A percentile compares a stretch with the other conserved stretches of the same genome.
Evolutionary conservation across 1,140 invertebrate species (phyloP).

Genomic region (Anoplophora glabripennis): DNA sequence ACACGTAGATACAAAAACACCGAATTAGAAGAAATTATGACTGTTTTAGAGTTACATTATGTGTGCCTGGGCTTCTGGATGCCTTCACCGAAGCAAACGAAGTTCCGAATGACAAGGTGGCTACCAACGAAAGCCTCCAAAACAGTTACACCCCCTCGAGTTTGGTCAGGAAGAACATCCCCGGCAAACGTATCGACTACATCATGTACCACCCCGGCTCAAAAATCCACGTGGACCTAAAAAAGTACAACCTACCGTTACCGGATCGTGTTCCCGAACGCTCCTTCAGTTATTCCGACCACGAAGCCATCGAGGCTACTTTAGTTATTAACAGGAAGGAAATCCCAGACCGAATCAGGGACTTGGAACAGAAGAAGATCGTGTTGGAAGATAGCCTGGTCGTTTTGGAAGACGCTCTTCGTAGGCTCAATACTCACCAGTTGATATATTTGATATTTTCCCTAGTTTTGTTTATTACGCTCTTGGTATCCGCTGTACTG

Average conservation of each 20-base stretch:
- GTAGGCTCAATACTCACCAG: constrained; percentile 56
- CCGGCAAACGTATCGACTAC: constrained; percentile 89
- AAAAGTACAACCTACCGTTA: constrained; percentile 68
- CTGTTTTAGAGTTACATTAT: constrained; percentile 54
- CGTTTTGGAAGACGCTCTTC: constrained; percentile 60
- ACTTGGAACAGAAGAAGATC: constrained; percentile 38
- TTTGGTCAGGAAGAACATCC: constrained; percentile 56
- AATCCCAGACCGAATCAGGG: neutral
- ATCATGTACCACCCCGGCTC: constrained; percentile 69
- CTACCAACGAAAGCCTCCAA: constrained; percentile 76
- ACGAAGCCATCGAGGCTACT: constrained; percentile 70
- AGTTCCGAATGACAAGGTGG: constrained; percentile 34
- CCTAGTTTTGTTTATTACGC: constrained; percentile 49
- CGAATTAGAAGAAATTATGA: neutral
- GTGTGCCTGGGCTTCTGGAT: constrained; percentile 51
- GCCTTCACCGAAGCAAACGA: constrained; percentile 33
- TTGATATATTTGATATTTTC: constrained; percentile 59
- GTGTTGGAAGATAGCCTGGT: constrained; percentile 60
- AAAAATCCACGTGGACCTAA: constrained; percentile 56
- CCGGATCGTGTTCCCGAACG: constrained; percentile 68
- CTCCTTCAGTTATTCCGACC: constrained; percentile 83
- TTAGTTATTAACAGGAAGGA: constrained; percentile 6
- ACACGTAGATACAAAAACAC: neutral
- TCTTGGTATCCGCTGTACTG: constrained; percentile 48
- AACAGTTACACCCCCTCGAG: constrained; percentile 76